phyloP scores from a whole-genome alignment of 2,888 invertebrate genomes.

The Drosophila subsilvestris region DNA sequence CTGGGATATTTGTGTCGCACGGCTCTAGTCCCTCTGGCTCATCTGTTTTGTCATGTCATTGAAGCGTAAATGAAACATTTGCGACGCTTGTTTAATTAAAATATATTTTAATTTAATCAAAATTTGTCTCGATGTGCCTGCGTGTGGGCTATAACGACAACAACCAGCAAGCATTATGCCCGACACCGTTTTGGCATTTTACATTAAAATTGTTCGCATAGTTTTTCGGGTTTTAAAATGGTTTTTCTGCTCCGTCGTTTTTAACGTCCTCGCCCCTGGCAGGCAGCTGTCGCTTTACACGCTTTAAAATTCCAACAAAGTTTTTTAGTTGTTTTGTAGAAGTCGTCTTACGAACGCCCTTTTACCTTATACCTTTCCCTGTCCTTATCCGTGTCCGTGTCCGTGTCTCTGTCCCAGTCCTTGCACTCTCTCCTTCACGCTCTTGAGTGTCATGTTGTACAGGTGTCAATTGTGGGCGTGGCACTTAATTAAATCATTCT shows the following conservation, averaged over 20 bases:
- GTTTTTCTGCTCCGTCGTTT: slow-evolving; percentile 27
- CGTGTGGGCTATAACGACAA: slow-evolving; percentile 7
- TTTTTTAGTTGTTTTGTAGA: slow-evolving; percentile 35
- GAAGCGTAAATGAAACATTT: slow-evolving; percentile 82
- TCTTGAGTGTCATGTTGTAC: slow-evolving; percentile 42
- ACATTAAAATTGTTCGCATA: slow-evolving; percentile 77
- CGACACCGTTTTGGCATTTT: slow-evolving; percentile 62
- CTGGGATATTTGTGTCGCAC: neutral
- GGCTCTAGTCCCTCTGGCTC: slow-evolving; percentile 23
- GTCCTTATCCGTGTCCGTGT: too few species aligned
- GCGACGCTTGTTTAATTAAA: slow-evolving; percentile 81
- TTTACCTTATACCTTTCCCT: neutral
- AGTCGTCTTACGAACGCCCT: neutral
- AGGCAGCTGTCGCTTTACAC: slow-evolving; percentile 39
- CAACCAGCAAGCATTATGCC: slow-evolving; percentile 12
- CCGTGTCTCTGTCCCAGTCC: neutral
- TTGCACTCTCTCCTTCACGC: neutral
- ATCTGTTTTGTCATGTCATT: slow-evolving; percentile 73
- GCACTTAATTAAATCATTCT: slow-evolving; percentile 53
- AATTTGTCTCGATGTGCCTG: slow-evolving; percentile 60
- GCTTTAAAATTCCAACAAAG: slow-evolving; percentile 41
- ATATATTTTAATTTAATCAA: slow-evolving; percentile 82
- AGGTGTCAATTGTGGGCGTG: slow-evolving; percentile 56
- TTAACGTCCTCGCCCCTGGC: slow-evolving; percentile 21
- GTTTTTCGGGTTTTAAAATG: slow-evolving; percentile 50